phyloP scores from a whole-genome alignment of 2,888 invertebrate species.

The Campaea margaritaria region DNA sequence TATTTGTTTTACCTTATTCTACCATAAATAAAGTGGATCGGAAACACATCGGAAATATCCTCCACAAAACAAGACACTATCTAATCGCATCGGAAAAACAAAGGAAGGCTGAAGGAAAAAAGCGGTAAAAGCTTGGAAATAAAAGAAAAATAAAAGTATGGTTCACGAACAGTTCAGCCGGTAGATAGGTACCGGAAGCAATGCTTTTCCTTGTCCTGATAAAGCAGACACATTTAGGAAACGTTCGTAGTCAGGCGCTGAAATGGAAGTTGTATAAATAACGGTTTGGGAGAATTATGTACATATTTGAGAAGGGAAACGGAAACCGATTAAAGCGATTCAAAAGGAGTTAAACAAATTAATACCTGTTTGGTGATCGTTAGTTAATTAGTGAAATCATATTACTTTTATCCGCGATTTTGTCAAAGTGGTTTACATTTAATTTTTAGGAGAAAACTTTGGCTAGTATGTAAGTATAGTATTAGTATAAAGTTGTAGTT shows the following conservation, averaged over 20 bases:
- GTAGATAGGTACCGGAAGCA: constrained; percentile 70
- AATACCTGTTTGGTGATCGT: no score
- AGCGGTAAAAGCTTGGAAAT: constrained; percentile 47
- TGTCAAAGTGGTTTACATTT: no score
- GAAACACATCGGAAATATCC: constrained; percentile 44
- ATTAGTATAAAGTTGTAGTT: no score
- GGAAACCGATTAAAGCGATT: background rate
- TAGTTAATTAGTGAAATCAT: no score
- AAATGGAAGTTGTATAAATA: constrained; percentile 74
- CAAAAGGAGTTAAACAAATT: no score
- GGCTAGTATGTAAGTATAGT: no score
- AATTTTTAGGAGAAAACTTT: no score
- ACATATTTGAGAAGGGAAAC: background rate
- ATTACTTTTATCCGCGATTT: no score
- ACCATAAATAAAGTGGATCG: constrained; percentile 12
- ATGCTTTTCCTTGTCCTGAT: constrained; percentile 74
- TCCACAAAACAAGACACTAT: constrained; percentile 55
- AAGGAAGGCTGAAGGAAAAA: constrained; percentile 46
- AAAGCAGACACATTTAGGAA: constrained; percentile 79
- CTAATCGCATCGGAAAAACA: constrained; percentile 52
- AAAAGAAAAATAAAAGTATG: constrained; percentile 56
- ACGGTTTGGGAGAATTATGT: constrained; percentile 44
- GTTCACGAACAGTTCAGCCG: constrained; percentile 46
- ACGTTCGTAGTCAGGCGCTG: constrained; percentile 55
- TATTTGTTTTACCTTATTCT: background rate